Conservation (phyloP, 2,797 vertebrate species). For the Liasis olivaceus region DNA sequence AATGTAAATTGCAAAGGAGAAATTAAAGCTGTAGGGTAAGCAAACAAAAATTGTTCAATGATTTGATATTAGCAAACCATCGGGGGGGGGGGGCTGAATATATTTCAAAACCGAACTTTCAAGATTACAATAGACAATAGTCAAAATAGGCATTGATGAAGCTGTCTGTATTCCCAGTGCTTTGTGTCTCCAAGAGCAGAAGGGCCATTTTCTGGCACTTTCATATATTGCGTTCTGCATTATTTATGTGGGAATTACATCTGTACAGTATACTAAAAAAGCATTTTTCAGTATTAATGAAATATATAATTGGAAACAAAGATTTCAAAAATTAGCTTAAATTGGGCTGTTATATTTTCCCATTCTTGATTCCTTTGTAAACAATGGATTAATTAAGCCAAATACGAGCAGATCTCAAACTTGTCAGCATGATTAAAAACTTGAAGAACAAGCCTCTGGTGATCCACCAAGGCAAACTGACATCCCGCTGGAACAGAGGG, state of each 20-base stretch:
- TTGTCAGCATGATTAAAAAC: neutral
- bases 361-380: neutral
- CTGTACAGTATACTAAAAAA: neutral
- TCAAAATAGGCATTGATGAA: neutral
- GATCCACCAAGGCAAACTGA: neutral
- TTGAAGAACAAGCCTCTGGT: neutral
- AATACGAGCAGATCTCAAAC: neutral
- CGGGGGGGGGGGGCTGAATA: fast-evolving
- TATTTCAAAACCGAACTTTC: neutral
- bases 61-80: neutral
- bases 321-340: neutral
- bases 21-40: neutral
- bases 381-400: neutral
- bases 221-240: neutral
- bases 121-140: neutral
- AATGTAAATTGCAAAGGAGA: neutral
- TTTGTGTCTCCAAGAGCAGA: neutral
- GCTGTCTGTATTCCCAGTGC: neutral
- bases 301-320: neutral
- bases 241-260: neutral
- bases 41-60: neutral
- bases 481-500: neutral
- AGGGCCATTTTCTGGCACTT: neutral
- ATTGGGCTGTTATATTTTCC: neutral
- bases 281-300: neutral